Conservation (phyloP, 2,797 vertebrate species). For the Xiphophorus birchmanni region DNA sequence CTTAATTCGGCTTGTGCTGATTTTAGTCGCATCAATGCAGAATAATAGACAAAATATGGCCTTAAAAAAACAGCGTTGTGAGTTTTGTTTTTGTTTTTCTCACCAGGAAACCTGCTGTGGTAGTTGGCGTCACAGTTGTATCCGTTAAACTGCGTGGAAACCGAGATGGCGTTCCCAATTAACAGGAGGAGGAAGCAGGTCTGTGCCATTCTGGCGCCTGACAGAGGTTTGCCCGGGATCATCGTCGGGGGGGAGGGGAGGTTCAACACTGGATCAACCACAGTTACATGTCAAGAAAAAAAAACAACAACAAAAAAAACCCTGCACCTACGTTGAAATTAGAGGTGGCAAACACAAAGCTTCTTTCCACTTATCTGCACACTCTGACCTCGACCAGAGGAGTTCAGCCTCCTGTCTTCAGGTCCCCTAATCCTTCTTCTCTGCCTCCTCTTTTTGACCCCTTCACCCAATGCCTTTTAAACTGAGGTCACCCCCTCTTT, state of each 20-base stretch:
- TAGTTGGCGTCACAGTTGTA: slow-evolving; percentile 95
- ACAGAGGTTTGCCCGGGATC: slow-evolving; percentile 55
- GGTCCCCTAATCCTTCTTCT: slow-evolving; percentile 65
- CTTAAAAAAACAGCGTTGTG: background rate
- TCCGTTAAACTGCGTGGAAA: slow-evolving; percentile 92
- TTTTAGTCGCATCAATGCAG: background rate
- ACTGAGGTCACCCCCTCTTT: slow-evolving; percentile 65
- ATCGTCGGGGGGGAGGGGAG: slow-evolving; percentile 66
- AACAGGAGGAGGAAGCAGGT: slow-evolving; percentile 87
- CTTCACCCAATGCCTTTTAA: slow-evolving; percentile 61
- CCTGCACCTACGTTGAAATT: slow-evolving; percentile 45
- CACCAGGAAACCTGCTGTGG: slow-evolving; percentile 98
- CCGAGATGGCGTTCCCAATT: slow-evolving; percentile 81
- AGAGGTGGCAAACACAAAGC: slow-evolving; percentile 49
- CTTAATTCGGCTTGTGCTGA: background rate
- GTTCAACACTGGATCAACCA: slow-evolving; percentile 62
- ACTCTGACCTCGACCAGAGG: slow-evolving; percentile 67
- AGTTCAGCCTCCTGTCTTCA: slow-evolving; percentile 45
- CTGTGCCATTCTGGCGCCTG: slow-evolving; percentile 89
- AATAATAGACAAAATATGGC: background rate
- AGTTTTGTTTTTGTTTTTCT: slow-evolving; percentile 62
- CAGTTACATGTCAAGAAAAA: slow-evolving; percentile 35
- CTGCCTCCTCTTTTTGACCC: slow-evolving; percentile 49
- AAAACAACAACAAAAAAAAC: no score
- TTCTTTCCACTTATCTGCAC: slow-evolving; percentile 23